Conservation (phyloP, 2,113 vertebrate genomes). For the Oncorhynchus masou region DNA sequence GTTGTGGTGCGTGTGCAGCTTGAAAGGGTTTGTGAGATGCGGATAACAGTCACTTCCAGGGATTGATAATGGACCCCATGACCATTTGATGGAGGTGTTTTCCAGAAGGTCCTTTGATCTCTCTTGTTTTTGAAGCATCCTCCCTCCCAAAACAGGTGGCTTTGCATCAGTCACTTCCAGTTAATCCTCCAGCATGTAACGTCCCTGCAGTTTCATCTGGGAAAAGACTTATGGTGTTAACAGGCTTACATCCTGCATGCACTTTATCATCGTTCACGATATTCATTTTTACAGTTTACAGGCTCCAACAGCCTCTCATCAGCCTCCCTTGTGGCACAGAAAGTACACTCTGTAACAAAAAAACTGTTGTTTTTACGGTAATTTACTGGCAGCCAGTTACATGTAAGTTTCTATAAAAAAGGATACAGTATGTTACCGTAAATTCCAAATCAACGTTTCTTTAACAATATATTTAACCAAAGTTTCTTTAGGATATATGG, state of each 20-base stretch:
- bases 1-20: too few species aligned
- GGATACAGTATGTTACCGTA: too few species aligned
- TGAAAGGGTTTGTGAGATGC: too few species aligned
- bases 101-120: slow-evolving; percentile 14
- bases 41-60: too few species aligned
- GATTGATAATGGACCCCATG: background rate
- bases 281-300: slow-evolving; percentile 13
- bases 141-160: slow-evolving; percentile 30
- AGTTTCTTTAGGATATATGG: too few species aligned
- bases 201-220: slow-evolving; percentile 39
- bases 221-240: slow-evolving; percentile 46
- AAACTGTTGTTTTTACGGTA: too few species aligned
- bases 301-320: background rate
- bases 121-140: slow-evolving; percentile 25
- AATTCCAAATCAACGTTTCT: too few species aligned
- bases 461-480: too few species aligned
- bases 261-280: slow-evolving; percentile 21
- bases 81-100: background rate
- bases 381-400: too few species aligned
- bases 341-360: too few species aligned
- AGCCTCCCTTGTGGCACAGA: background rate
- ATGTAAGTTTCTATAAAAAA: too few species aligned
- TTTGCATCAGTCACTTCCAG: slow-evolving; percentile 39
- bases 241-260: slow-evolving; percentile 44
- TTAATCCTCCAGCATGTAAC: slow-evolving; percentile 35